Base-by-base conservation (phyloP, 2,797 vertebrate genomes). In the Microctenopoma stevenorrisi region DNA sequence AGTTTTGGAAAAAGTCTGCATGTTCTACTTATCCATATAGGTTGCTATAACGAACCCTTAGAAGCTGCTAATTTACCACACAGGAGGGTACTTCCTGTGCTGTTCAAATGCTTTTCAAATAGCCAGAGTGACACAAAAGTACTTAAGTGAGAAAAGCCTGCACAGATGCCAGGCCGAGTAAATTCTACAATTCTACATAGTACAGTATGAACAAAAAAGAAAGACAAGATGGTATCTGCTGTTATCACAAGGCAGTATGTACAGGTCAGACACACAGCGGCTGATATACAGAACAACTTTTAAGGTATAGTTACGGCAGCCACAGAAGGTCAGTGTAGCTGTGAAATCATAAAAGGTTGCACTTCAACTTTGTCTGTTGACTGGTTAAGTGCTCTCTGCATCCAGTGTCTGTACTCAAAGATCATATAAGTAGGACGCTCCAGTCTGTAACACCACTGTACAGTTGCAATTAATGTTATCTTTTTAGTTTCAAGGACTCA, bases 81-180 rank as follows among this genome's bases (percentile, higher is more conserved):
- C 1, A 18, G 6, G 69, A 56, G 74, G 38, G 53, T 30, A 58
- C 60, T 26, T n/a, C 25, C 42, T 35, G 60, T 58, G 26, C 54
- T 65, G 18, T 13, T 76, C 51, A 54, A 72, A 51, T 18, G 15
- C 37, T 56, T 55, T 68, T 75, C 60, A 48, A 75, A 74, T 55
- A 73, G 37, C 28, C 2, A 9, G 57, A 54, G 58, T 25, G 56
- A 38, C 33, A 28, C 40, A 43, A 7, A n/a, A 47, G 30, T 25
- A 30, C 33, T 37, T 15, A 57, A 37, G n/a, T 22, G 60, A 56
- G 67, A 58, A 48, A 35, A n/a, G 33, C 4, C 43, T 50, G 68
- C 58, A 7, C 6, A 68, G 42, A 62, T 38, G 50, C 53, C 54
- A 37, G 30, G 33, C 11, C 54, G 26, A 25, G 55, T 0, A 8